Evolutionary conservation across 2,113 vertebrate genomes (phyloP).

Genomic region (Archocentrus centrarchus): DNA sequence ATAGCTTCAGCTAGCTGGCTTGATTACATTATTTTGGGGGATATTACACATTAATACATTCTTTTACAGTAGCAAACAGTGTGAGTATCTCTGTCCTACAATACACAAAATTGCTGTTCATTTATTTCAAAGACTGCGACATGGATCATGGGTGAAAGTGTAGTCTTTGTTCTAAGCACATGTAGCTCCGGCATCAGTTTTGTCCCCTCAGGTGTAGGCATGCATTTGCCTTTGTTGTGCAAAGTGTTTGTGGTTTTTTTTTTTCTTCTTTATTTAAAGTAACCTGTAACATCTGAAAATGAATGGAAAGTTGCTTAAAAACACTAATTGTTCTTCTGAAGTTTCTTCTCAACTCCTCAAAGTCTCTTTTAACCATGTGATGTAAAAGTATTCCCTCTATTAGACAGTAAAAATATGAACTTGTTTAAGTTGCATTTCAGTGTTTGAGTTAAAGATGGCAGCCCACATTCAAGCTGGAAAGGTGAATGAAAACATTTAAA

Average conservation of each 20-base stretch:
- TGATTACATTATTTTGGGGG: neutral
- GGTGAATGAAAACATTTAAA: neutral
- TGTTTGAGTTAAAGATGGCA: neutral
- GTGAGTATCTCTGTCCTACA: neutral
- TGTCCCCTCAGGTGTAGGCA: neutral
- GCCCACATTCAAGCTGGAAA: neutral
- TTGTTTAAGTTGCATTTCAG: neutral
- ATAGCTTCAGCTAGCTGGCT: neutral
- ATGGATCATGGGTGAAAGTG: neutral
- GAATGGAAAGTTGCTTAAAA: neutral
- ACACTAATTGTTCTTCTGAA: neutral
- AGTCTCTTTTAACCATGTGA: neutral
- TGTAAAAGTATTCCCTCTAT: neutral
- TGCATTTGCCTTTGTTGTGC: neutral
- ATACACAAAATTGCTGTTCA: neutral
- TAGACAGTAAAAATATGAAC: constrained; percentile 1
- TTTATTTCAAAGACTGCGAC: neutral
- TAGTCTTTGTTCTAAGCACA: neutral
- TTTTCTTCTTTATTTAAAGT: neutral
- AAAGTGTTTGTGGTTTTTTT: neutral
- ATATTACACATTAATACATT: neutral
- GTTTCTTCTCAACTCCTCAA: neutral
- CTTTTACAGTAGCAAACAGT: neutral
- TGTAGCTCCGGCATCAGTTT: neutral
- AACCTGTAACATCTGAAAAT: neutral